Conservation (phyloP, 2,888 invertebrate species). For the Leptopilina drosophilae region DNA sequence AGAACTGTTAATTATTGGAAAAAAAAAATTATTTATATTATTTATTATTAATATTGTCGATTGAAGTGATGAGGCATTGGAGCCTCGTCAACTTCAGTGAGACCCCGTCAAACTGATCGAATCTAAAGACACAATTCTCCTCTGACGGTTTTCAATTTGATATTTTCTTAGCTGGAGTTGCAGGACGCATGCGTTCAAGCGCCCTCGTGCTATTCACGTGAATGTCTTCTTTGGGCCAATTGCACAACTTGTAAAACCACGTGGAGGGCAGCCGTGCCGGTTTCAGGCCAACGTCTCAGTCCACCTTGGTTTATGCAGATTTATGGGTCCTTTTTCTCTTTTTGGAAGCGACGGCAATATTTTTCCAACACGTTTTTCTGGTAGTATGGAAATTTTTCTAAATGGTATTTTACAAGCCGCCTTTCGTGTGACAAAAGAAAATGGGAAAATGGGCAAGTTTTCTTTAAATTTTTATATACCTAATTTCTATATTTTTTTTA, state of each 20-base stretch:
- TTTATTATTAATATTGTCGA: neutral
- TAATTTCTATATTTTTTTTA: no score
- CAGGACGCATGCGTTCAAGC: slow-evolving; percentile 53
- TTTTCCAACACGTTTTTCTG: neutral
- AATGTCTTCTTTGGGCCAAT: slow-evolving; percentile 59
- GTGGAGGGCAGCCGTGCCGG: slow-evolving; percentile 8
- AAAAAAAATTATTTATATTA: neutral
- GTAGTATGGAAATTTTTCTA: neutral
- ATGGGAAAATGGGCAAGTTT: no score
- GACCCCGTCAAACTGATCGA: slow-evolving; percentile 9
- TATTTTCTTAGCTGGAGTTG: slow-evolving; percentile 15
- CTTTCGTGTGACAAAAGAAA: neutral
- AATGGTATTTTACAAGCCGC: no score
- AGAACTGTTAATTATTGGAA: neutral
- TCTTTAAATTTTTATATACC: no score
- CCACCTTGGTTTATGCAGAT: neutral
- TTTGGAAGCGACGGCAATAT: neutral
- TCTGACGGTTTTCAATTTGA: neutral
- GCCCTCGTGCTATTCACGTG: slow-evolving; percentile 72
- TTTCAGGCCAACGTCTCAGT: neutral
- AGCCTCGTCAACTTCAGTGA: slow-evolving; percentile 11
- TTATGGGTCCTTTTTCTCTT: neutral
- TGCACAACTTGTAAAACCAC: slow-evolving; percentile 6
- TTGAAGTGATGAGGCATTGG: slow-evolving; percentile 16
- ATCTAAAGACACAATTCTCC: neutral